Base-by-base conservation (phyloP, 2,113 vertebrate genomes). In the Zosterops hypoxanthus region DNA sequence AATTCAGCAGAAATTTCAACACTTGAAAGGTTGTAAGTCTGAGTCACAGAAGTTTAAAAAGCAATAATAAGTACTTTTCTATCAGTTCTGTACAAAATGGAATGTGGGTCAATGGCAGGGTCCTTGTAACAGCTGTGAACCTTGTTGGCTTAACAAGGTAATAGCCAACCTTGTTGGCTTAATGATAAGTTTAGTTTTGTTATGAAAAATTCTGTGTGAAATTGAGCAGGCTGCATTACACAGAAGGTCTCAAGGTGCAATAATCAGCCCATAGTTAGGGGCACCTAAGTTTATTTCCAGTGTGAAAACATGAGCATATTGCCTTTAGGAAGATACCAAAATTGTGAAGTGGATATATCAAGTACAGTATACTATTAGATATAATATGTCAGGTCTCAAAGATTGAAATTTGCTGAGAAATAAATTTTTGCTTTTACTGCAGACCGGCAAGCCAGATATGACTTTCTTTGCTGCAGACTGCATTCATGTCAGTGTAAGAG, bases 381-480 rank as follows among this genome's bases (percentile, higher is more conserved):
- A 10, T 3, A 49, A 23, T 64, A 61, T 49, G 23, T 63, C 53
- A 65, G 11, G 29, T 79, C 10, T 76, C 52, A 85, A 72, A 82
- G 23, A 25, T 1, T 65, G 28, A 86, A 61, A 66, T 55, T 18
- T 78, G 23, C 50, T 82, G 26, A 91, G 34, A 93, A 84, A 52
- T 57, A 42, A 1, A 5, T 76, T 73, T 94, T 92, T 68, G 47
- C 33, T 97, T 94, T 83, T 90, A 55, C 91, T 25, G 21, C 97
- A 99, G 99, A 97, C 94, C 1, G 95, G 97, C 56, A 86, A 33
- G 39, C 97, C 98, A 41, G 98, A 99, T 82, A n/a, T 96, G 89
- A 98, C 97, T 71, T 99, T 98, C 98, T 99, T 99, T 97, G 98
- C 99, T 6, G 91, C 95, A 72, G 99, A 99, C 96, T 99, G 99